Percentiles rank a stretch among this genome's conserved stretches.
phyloP scores from a whole-genome alignment of 2,113 vertebrate species.

The Trochalopteron elliotii region DNA sequence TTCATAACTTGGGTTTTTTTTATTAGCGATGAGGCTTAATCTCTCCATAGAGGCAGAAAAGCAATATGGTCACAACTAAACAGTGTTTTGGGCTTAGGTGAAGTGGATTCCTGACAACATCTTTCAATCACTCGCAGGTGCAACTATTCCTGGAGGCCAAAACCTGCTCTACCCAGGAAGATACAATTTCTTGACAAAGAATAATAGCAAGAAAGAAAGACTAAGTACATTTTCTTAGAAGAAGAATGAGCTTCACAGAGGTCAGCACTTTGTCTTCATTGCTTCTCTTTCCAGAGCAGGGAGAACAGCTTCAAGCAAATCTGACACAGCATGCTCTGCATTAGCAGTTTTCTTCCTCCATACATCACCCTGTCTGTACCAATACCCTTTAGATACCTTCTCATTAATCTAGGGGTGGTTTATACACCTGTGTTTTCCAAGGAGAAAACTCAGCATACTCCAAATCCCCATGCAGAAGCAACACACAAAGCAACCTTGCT shows the following conservation, averaged over 20 bases:
- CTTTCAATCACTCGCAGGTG: conserved; percentile 58
- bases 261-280: conserved; percentile 52
- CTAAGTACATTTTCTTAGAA: conserved; percentile 39
- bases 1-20: background rate
- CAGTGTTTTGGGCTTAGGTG: conserved; percentile 21
- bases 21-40: conserved; percentile 14
- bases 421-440: conserved; percentile 22
- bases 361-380: background rate
- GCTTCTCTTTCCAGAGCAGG: background rate
- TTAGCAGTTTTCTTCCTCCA: background rate
- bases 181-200: conserved; percentile 49
- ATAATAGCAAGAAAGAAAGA: conserved; percentile 50
- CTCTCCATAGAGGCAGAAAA: conserved; percentile 51
- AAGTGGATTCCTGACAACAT: conserved; percentile 34
- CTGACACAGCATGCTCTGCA: background rate
- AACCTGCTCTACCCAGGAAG: conserved; percentile 44
- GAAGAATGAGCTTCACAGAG: conserved; percentile 2
- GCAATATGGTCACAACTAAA: conserved; percentile 30
- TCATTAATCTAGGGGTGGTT: background rate
- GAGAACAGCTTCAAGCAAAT: conserved; percentile 25
- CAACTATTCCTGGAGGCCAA: conserved; percentile 44
- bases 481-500: background rate
- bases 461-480: background rate
- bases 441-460: conserved; percentile 10
- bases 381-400: background rate